Base-by-base conservation (phyloP, 2,888 invertebrate species). In the Prenolepis imparis region DNA sequence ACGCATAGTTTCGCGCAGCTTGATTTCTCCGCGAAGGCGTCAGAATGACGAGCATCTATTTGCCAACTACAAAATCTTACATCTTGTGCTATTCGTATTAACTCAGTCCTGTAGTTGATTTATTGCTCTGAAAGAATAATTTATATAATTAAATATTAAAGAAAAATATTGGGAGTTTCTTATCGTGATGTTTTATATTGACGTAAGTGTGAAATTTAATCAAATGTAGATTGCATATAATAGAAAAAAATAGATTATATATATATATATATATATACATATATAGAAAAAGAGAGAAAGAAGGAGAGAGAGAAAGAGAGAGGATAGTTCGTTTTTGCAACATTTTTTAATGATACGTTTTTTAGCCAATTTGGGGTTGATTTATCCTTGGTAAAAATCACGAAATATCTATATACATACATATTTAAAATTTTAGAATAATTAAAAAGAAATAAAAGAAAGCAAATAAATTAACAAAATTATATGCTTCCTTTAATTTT, bases 11-110 rank as follows among this genome's bases (percentile, higher is more conserved):
- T 36, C n/a, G 55, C 52, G 24, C 12, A 9, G 78, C 70, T 68
- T 68, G 78, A 70, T 78, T 78, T 70, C 57, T 59, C 57, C 70
- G 24, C 24, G 24, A 75, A 75, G 67, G 52, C 24, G 78, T 78
- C 41, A 57, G 41, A 57, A 41, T 68, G 70, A 78, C 28, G 41
- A 74, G 63, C 44, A n/a, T 24, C 12, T 24, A 39, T 9, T 21
- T 8, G 28, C 6, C 18, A 18, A 18, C 68, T 68, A 67, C 77
- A 52, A 70, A 70, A 44, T 57, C 57, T 67, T 21, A 32, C 78
- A 11, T 6, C 32, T 70, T 32, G 28, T 21, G 28, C n/a, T 41
- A 52, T 52, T 52, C 15, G 1, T 68, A 41, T 36, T 57, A 32
- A 36, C 41, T 55, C 21, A 55, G 18, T 18, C 12, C 12, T 12